phyloP scores from a whole-genome alignment of 1,140 invertebrate genomes.

The Saccostrea glomerata region DNA sequence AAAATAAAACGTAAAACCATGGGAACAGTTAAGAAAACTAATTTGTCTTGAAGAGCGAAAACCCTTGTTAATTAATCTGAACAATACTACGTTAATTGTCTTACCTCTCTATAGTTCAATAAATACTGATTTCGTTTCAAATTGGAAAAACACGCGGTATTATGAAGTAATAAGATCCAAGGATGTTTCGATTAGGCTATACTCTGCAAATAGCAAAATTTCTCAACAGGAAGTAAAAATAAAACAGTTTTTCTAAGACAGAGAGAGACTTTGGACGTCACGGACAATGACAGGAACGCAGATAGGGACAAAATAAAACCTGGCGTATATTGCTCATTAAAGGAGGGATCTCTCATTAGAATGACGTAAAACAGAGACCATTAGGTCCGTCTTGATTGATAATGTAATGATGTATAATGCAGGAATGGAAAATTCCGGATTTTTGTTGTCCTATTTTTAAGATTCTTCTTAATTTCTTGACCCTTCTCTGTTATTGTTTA shows the following conservation, averaged over 20 bases:
- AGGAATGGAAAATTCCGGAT: background rate
- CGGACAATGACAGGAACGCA: background rate
- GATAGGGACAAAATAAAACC: background rate
- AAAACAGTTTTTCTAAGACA: background rate
- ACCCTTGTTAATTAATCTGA: no score
- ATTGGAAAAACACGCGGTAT: no score
- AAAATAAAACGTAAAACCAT: no score
- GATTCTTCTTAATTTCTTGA: background rate
- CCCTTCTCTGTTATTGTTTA: no score
- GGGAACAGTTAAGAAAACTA: no score
- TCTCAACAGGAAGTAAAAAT: background rate
- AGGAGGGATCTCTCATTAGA: background rate
- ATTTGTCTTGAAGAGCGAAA: no score
- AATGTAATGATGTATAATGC: background rate
- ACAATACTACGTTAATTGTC: no score
- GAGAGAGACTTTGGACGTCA: background rate
- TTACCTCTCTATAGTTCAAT: no score
- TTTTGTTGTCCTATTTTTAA: background rate
- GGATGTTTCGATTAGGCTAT: no score
- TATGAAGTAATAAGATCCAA: no score
- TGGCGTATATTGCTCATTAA: background rate
- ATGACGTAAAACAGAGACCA: background rate
- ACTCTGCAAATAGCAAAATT: no score
- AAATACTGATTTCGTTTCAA: no score
- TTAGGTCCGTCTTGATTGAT: background rate